A percentile compares a stretch with the other conserved stretches of the same genome.
Conservation (phyloP, 2,113 vertebrate species). For the Salminus brasiliensis region DNA sequence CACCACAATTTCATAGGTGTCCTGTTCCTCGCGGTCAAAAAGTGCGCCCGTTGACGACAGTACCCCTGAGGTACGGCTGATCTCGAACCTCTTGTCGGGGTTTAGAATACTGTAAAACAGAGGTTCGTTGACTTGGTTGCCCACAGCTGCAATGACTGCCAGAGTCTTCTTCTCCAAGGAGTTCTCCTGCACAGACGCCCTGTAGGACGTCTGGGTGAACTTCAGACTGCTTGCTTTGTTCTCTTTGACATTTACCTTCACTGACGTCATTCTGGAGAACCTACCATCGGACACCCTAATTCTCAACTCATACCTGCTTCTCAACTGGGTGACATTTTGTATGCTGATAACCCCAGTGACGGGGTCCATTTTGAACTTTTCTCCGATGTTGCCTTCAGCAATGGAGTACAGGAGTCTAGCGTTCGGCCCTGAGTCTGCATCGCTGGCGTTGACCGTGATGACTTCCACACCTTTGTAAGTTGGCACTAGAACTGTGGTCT, state of each 20-base stretch:
- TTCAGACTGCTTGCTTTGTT: slow-evolving; percentile 87
- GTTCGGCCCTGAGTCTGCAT: slow-evolving; percentile 87
- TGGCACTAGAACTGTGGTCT: slow-evolving; percentile 85
- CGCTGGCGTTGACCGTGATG: slow-evolving; percentile 84
- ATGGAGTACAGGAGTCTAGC: slow-evolving; percentile 91
- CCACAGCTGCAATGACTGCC: slow-evolving; percentile 85
- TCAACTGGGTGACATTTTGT: slow-evolving; percentile 89
- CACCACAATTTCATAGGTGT: slow-evolving; percentile 86
- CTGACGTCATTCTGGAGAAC: slow-evolving; percentile 82
- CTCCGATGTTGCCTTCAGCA: slow-evolving; percentile 94
- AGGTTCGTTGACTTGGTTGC: slow-evolving; percentile 91
- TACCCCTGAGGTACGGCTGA: slow-evolving; percentile 91
- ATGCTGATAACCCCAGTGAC: slow-evolving; percentile 83
- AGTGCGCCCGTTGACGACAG: slow-evolving; percentile 89
- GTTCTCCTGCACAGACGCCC: slow-evolving; percentile 86
- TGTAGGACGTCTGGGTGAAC: slow-evolving; percentile 88
- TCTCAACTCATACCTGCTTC: slow-evolving; percentile 92
- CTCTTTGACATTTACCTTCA: slow-evolving; percentile 92
- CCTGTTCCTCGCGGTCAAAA: slow-evolving; percentile 90
- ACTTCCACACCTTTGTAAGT: slow-evolving; percentile 92
- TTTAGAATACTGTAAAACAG: slow-evolving; percentile 93
- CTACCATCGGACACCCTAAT: slow-evolving; percentile 90
- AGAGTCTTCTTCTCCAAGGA: slow-evolving; percentile 84
- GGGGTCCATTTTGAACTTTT: slow-evolving; percentile 88
- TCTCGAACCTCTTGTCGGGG: slow-evolving; percentile 89